These are phyloP conservation scores for Caenorhabditis becei DNA, from an alignment of 2,888 invertebrate genomes.

Conservation along the genomic window DNA sequence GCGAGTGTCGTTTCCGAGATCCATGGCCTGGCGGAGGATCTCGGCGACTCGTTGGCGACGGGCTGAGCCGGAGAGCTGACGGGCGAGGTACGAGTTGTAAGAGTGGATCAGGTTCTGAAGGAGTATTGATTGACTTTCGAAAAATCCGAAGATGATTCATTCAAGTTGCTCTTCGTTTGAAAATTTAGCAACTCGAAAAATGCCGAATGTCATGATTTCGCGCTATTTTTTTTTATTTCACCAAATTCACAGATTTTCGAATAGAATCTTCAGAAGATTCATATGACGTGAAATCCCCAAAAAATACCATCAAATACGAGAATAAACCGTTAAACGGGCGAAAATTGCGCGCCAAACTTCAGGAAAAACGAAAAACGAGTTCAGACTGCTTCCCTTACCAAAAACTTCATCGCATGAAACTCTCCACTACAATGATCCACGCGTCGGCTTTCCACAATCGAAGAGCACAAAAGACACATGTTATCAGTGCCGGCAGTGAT, in stretches of 20 bases:
- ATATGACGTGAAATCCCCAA: too few species aligned
- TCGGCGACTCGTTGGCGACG: slow-evolving; percentile 16
- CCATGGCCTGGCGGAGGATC: background rate
- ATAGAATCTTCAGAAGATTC: too few species aligned
- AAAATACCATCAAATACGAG: too few species aligned
- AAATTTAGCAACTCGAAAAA: too few species aligned
- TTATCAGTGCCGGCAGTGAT: slow-evolving; percentile 25
- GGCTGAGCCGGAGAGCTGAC: slow-evolving; percentile 7
- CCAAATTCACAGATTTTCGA: too few species aligned
- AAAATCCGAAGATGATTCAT: background rate
- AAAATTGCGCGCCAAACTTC: too few species aligned
- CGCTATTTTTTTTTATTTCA: too few species aligned
- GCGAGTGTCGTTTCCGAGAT: slow-evolving; percentile 20
- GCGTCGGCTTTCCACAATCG: background rate
- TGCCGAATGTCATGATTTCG: too few species aligned
- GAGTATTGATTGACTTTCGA: background rate
- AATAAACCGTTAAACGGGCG: too few species aligned
- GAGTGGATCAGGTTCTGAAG: slow-evolving; percentile 20
- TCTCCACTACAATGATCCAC: slow-evolving; percentile 29
- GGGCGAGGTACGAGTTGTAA: slow-evolving; percentile 13
- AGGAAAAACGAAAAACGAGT: too few species aligned
- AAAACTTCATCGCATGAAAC: slow-evolving; percentile 36
- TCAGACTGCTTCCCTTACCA: too few species aligned
- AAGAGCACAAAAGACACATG: slow-evolving; percentile 28
- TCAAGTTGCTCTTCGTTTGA: too few species aligned